Conservation (phyloP, 2,113 vertebrate species). For the Oncorhynchus tshawytscha region DNA sequence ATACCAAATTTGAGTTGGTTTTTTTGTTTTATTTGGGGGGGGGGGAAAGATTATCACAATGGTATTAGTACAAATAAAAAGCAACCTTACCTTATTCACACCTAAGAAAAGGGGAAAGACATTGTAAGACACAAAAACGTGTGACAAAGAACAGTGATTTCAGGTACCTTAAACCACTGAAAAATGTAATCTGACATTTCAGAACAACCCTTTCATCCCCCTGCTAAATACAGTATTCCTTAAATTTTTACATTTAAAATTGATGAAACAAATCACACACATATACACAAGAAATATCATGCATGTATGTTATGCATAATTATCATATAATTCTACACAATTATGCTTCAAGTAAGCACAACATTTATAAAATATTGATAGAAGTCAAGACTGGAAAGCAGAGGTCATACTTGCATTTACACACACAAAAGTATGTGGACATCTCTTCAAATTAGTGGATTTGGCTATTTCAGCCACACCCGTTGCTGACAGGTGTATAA, state of each 20-base stretch:
- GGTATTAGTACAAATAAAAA: constrained; percentile 39
- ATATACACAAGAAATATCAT: constrained; percentile 12
- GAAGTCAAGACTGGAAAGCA: constrained; percentile 55
- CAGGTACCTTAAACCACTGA: not conserved
- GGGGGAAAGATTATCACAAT: not conserved
- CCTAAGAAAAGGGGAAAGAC: constrained; percentile 61
- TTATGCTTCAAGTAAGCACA: not conserved
- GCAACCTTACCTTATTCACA: constrained; percentile 77
- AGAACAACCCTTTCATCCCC: not conserved
- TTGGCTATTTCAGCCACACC: too few species aligned
- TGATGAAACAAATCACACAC: not conserved
- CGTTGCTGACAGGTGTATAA: too few species aligned
- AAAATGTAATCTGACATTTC: not conserved
- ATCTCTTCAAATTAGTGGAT: too few species aligned
- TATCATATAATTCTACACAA: not conserved
- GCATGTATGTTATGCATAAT: not conserved
- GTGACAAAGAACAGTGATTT: not conserved
- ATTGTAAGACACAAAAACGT: not conserved
- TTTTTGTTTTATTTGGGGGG: too few species aligned
- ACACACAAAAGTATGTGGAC: constrained; percentile 6
- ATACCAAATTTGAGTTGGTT: not conserved
- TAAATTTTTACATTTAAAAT: not conserved
- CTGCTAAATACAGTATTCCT: not conserved
- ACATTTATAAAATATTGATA: constrained; percentile 28
- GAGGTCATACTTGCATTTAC: constrained; percentile 44